Evolutionary conservation across 2,113 vertebrate species (phyloP).

Genomic region (Oreochromis spilurus): DNA sequence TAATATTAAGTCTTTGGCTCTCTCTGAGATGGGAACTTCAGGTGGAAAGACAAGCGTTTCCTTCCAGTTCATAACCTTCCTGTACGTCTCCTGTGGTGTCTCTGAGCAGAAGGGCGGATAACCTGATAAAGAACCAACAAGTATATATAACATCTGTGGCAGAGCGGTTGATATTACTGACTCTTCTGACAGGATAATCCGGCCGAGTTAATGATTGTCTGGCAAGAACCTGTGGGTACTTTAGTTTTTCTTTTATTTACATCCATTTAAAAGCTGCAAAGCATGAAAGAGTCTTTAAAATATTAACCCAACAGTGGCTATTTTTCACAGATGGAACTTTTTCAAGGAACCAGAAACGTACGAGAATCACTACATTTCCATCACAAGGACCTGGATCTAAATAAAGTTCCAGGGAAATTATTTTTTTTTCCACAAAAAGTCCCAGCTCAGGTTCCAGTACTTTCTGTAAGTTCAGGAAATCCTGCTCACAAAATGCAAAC

Average conservation of each 20-base stretch:
- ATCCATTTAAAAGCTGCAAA: not conserved
- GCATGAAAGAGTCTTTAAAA: not conserved
- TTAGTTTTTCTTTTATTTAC: not conserved
- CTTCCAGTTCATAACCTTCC: slow-evolving; percentile 99
- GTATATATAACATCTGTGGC: not conserved
- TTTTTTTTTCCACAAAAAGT: not conserved
- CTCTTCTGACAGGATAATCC: not conserved
- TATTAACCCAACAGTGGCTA: not conserved
- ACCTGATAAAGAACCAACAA: slow-evolving; percentile 67
- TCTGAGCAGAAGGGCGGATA: slow-evolving; percentile 99
- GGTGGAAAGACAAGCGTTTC: slow-evolving; percentile 95
- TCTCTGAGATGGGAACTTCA: slow-evolving; percentile 96
- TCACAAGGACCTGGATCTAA: not conserved
- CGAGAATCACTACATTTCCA: not conserved
- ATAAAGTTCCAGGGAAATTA: not conserved
- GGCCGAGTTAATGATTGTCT: not conserved
- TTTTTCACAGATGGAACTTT: not conserved
- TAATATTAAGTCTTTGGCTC: slow-evolving; percentile 93
- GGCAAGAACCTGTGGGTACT: not conserved
- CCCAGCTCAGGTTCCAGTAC: not conserved
- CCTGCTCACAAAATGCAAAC: not conserved
- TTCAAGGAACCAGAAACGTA: not conserved
- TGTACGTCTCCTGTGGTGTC: slow-evolving; percentile 95
- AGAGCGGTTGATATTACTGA: not conserved
- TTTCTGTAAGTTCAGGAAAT: not conserved